phyloP scores from a whole-genome alignment of 2,888 invertebrate species.

The Aleiodes testaceus region DNA sequence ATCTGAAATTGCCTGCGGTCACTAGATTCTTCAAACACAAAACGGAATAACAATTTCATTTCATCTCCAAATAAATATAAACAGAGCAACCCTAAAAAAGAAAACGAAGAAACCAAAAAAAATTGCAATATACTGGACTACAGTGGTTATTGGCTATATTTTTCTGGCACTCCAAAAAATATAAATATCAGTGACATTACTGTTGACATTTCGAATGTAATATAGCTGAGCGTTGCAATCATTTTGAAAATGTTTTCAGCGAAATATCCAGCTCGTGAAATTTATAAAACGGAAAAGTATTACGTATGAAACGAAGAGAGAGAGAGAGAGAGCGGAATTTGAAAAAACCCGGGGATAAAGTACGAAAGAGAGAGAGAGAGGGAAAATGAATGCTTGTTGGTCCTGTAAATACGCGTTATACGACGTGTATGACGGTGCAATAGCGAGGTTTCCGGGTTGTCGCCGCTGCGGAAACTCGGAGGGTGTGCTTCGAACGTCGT shows the following conservation, averaged over 20 bases:
- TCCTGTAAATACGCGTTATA: slow-evolving; percentile 34
- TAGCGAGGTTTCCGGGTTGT: slow-evolving; percentile 32
- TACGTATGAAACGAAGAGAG: not conserved
- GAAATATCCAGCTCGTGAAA: slow-evolving; percentile 9
- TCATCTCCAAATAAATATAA: not conserved
- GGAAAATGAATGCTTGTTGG: not conserved
- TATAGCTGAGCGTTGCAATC: slow-evolving; percentile 27
- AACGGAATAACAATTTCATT: not conserved
- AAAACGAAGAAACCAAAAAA: not conserved
- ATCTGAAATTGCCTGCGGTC: not conserved
- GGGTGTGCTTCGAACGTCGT: slow-evolving; percentile 15
- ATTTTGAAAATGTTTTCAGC: slow-evolving; percentile 2
- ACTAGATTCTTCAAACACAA: too few species aligned
- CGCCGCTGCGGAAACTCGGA: slow-evolving; percentile 29
- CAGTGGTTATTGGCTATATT: not conserved
- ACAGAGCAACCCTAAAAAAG: too few species aligned
- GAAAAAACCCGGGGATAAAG: too few species aligned
- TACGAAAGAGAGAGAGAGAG: not conserved
- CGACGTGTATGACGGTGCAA: slow-evolving; percentile 33
- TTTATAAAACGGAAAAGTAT: slow-evolving; percentile 32
- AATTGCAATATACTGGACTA: not conserved
- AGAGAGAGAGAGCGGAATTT: not conserved
- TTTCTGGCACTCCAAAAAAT: not conserved
- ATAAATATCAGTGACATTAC: slow-evolving; percentile 31
- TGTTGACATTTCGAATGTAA: slow-evolving; percentile 26